Evolutionary conservation across 1,140 invertebrate genomes (phyloP), one percentile per base, ranked within the genome.

Genomic region (Micrasema minimum): DNA sequence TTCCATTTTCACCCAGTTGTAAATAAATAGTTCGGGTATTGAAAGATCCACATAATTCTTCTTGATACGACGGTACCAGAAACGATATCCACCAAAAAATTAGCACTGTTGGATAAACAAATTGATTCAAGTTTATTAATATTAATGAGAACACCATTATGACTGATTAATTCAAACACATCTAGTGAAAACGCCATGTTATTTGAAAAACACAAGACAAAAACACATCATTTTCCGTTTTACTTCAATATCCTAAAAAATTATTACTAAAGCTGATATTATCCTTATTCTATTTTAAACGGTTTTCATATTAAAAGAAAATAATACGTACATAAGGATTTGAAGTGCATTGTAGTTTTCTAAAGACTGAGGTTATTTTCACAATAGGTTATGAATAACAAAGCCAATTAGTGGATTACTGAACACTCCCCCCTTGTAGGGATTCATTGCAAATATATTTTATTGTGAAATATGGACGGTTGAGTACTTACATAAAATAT

Each of bases 381-480:
- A 37, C 38, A 10, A 20, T 23, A 61, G 16, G 38, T 53, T 71
- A 65, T 50, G 20, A 64, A 53, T 55, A 18, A 43, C 26, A 46
- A 71, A 71, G 22, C 69, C 69, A 71, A 71, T 71, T 71, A 71
- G 9, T n/a, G 61, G 59, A 71, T 71, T 65, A 71, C 14, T 11
- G 2, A 23, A 65, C 48, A 71, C 69, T 55, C 23, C 18, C 10
- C 41, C 26, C 16, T 71, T 71, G 37, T 64, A 71, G 6, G 69
- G 69, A 55, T 71, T 71, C 69, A 43, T 35, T 65, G 61, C 61
- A 71, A 66, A 70, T 65, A 66, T 55, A 66, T 66, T 66, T 53
- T 9, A 53, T 53, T 66, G 35, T 37, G 65, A 51, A 66, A 53
- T 14, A 55, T 55, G 10, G 20, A 55, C 26, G n/a, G 26, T 26